A percentile compares a stretch with the other conserved stretches of the same genome.
Conservation (phyloP, 2,113 vertebrate genomes). For the Meleagris gallopavo region DNA sequence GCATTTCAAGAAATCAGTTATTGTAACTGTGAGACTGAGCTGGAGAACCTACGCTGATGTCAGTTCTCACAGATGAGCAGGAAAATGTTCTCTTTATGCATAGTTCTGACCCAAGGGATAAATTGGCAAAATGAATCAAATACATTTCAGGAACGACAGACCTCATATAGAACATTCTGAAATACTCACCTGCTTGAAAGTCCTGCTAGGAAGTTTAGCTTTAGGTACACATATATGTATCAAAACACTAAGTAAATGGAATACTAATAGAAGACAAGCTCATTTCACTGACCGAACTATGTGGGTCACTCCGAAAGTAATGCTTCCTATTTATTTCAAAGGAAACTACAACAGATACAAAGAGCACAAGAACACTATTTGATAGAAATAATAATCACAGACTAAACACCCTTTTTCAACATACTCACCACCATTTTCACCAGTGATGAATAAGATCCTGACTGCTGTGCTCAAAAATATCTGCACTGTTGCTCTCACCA, state of each 20-base stretch:
- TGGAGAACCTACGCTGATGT: background rate
- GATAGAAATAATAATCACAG: no score
- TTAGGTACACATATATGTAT: background rate
- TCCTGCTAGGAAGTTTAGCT: background rate
- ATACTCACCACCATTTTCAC: no score
- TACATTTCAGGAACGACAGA: background rate
- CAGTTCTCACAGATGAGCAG: background rate
- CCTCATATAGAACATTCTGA: background rate
- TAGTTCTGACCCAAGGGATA: background rate
- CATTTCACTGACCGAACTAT: background rate
- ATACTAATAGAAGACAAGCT: background rate
- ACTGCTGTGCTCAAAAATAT: no score
- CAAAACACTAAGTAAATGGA: background rate
- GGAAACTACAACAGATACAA: no score
- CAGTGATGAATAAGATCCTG: no score
- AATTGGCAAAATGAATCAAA: background rate
- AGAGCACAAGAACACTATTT: no score
- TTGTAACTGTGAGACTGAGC: background rate
- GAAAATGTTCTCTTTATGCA: background rate
- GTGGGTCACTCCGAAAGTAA: no score
- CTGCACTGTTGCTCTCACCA: no score
- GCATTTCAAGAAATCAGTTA: conserved; percentile 25
- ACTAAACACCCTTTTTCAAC: no score
- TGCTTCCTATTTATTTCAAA: no score
- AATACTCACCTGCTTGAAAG: background rate